Base-by-base conservation (phyloP, 1,140 invertebrate species). In the Rhagoletis pomonella region DNA sequence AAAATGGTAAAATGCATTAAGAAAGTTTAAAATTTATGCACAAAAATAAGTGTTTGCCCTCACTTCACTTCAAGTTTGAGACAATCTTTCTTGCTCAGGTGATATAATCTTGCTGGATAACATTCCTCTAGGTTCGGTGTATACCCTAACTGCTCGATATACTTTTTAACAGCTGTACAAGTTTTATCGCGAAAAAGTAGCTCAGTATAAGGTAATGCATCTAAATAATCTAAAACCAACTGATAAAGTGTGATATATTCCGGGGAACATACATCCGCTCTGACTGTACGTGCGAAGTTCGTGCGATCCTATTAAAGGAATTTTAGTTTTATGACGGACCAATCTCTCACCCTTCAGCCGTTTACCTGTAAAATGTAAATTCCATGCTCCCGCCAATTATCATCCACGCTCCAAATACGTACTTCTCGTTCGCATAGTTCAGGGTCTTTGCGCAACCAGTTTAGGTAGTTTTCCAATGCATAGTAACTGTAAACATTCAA, bases 341-440 rank as follows among this genome's bases (percentile, higher is more conserved):
- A 55, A 2, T 55, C 5, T 55, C 50, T 9, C 9, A 17, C 42
- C 42, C 3, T 73, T 73, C 10, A 47, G 14, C 5, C 1, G 42
- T n/a, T 73, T n/a, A 85, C 81, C 50, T 85, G 50, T 9, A 85
- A 59, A 39, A 85, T 85, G 17, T 85, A 85, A 39, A 60, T 85
- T n/a, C 81, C 81, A 85, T 85, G 81, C n/a, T 59, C 19, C 19
- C 81, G 47, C 81, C 81, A 85, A 44, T 73, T 47, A 2, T 39
- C 44, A 42, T 60, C 81, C 9, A 85, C 12, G 39, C 50, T 85
- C 58, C 17, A 85, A 29, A 85, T 59, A 14, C 81, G 3, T 1
- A 85, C 47, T 47, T 73, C 67, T 0, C 67, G 10, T 4, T 85
- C 7, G 50, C 58, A 55, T n/a, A 85, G 2, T 14, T 85, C 50